Evolutionary conservation across 2,113 vertebrate species (phyloP), one percentile per base, ranked within the genome.

Genomic region (Phylloscopus whistleri): DNA sequence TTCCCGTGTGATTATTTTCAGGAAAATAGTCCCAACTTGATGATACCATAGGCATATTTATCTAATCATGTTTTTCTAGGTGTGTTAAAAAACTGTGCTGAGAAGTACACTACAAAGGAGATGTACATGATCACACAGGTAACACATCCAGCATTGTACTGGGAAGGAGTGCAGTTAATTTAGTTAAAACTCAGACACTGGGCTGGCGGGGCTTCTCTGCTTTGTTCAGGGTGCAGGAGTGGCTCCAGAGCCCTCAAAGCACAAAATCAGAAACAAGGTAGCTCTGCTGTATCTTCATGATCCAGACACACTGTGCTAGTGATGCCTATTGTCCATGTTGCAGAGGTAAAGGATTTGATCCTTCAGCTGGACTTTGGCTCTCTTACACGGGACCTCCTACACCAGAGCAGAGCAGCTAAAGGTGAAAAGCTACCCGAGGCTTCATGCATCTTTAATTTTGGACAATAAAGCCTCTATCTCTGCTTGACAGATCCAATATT

Each of bases 241-340:
- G 3, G 33, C 52, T 89, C 56, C 86, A 75, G n/a, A 89, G 12
- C 22, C 60, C 63, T 89, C 41, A 87, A 75, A 94, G 16, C n/a
- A 48, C 2, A 2, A 84, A 77, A 55, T 80, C 69, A 81, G 64
- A 56, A 78, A 22, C 30, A 74, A 46, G 18, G 11, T 30, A 68
- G 11, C 10, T 66, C 35, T 86, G 68, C 35, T 70, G 28, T 31
- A 28, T n/a, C 15, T 70, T 7, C 41, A 11, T 11, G 49, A 77
- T 13, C 59, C 58, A 87, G 73, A 64, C 22, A 10, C n/a, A 37
- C 41, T 16, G 51, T 39, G 27, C 44, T 19, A 28, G 33, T 63
- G 60, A 60, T 52, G 39, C 28, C 17, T 46, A 16, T 51, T 0
- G 0, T 21, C 41, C 6, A 1, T 46, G 46, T 3, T 16, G 26